These are phyloP conservation scores for Anticlea derivata DNA, from an alignment of 2,888 invertebrate genomes.

Conservation along the genomic window DNA sequence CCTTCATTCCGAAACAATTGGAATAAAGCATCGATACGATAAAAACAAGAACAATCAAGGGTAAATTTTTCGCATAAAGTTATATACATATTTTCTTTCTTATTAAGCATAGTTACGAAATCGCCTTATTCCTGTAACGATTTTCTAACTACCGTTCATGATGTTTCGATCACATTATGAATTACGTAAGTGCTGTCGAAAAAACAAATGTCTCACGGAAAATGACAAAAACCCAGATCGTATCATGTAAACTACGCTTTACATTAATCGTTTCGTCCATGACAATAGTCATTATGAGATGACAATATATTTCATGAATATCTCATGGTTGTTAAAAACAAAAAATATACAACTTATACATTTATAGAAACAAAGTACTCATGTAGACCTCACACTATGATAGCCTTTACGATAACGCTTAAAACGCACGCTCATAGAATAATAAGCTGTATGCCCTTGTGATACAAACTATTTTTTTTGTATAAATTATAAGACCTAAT, in stretches of 20 bases:
- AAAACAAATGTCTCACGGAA: slow-evolving; percentile 72
- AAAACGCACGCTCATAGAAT: slow-evolving; percentile 30
- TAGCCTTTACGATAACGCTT: slow-evolving; percentile 49
- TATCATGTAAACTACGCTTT: slow-evolving; percentile 73
- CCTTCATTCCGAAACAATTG: no score
- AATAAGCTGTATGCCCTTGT: slow-evolving; percentile 30
- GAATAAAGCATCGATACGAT: no score
- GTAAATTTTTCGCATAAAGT: no score
- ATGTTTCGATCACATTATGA: slow-evolving; percentile 62
- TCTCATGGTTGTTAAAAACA: slow-evolving; percentile 52
- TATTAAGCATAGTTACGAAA: no score
- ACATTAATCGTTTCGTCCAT: slow-evolving; percentile 67
- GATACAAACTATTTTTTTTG: slow-evolving; percentile 12
- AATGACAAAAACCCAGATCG: slow-evolving; percentile 58
- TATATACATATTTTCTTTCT: no score
- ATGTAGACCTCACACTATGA: slow-evolving; percentile 70
- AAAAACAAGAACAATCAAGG: no score
- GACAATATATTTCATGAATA: slow-evolving; percentile 71
- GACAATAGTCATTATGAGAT: slow-evolving; percentile 63
- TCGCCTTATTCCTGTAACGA: slow-evolving; percentile 28
- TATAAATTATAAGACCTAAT: slow-evolving; percentile 53
- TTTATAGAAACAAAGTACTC: slow-evolving; percentile 48
- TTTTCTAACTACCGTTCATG: slow-evolving; percentile 41
- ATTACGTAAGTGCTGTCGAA: slow-evolving; percentile 66
- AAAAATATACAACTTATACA: slow-evolving; percentile 49